Evolutionary conservation across 2,888 invertebrate genomes (phyloP), one percentile per base, ranked within the genome.

Genomic region (Mythimna lalbum): DNA sequence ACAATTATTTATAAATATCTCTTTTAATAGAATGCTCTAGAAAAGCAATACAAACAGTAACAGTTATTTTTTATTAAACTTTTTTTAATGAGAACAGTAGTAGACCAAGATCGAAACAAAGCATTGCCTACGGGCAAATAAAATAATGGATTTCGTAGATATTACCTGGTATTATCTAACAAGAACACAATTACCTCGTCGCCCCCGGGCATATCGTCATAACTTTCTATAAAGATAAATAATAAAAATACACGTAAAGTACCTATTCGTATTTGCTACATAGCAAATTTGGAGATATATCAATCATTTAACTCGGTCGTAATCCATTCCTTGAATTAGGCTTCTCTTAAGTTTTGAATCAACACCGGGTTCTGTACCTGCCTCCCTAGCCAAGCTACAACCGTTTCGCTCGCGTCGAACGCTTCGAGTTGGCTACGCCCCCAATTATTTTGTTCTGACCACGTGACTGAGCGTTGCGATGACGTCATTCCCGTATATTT

Each of bases 141-240:
- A 17, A 61, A 65, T 73, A 68, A 72, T 55, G 57, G 65, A 56
- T 60, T 50, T 49, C 14, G 27, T 71, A 33, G 60, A 52, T 47
- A 67, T 52, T 65, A 55, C 43, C 59, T 65, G 60, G 33, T 60
- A 56, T 47, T 69, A 69, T 63, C 21, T 66, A 66, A 72, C 64
- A 64, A 70, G 67, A 76, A 63, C 19, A 43, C 69, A 72, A 73
- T 79, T 57, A 79, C 59, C 43, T 10, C 12, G 21, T 59, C 49
- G 59, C 80, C 67, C 27, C 6, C 1, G 36, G 64, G 62, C 69
- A 49, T 56, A 65, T 64, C 69, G 36, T 17, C 33, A n/a, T 39
- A 33, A 50, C 43, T 73, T 50, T 52, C 43, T n/a, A 27, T 21
- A 1, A 6, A 36, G 27, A 50, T 57, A n/a, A 33, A 50, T 21